phyloP scores from a whole-genome alignment of 2,797 vertebrate species.

The Premnoplex brunnescens region DNA sequence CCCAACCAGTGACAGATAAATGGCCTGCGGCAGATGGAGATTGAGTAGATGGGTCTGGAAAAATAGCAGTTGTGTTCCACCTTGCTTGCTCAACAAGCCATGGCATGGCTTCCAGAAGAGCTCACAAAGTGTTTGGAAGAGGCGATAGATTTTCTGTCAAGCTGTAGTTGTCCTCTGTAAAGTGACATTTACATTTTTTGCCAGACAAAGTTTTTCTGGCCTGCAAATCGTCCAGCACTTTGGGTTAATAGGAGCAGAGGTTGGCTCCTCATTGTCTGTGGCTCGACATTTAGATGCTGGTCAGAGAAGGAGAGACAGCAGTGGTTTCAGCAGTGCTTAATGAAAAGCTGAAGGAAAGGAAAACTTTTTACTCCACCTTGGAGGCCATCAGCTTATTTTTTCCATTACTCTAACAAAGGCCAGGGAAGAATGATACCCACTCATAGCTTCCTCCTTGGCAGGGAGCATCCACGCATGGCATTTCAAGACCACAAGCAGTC shows the following conservation, averaged over 20 bases:
- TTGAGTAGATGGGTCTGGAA: background rate
- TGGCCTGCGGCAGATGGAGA: background rate
- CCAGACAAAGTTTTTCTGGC: constrained; percentile 16
- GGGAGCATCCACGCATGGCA: background rate
- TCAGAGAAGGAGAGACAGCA: background rate
- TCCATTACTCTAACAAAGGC: background rate
- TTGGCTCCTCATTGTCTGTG: constrained; percentile 7
- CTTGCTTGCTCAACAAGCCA: background rate
- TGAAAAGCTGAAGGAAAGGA: constrained; percentile 19
- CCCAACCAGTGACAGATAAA: background rate
- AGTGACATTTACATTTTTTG: constrained; percentile 19
- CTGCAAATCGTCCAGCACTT: background rate
- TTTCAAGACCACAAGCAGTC: background rate
- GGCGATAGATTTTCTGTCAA: background rate
- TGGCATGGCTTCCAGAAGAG: background rate
- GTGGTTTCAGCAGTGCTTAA: background rate
- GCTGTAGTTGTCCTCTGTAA: background rate
- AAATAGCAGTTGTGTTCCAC: background rate
- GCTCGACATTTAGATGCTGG: background rate
- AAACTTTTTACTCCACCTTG: background rate
- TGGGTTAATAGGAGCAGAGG: constrained; percentile 37
- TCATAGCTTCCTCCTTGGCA: background rate
- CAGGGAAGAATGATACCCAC: background rate
- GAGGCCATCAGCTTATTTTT: background rate
- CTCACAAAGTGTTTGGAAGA: background rate